Evolutionary conservation across 2,888 invertebrate genomes (phyloP), one percentile per base, ranked within the genome.

Genomic region (Volucella inflata): DNA sequence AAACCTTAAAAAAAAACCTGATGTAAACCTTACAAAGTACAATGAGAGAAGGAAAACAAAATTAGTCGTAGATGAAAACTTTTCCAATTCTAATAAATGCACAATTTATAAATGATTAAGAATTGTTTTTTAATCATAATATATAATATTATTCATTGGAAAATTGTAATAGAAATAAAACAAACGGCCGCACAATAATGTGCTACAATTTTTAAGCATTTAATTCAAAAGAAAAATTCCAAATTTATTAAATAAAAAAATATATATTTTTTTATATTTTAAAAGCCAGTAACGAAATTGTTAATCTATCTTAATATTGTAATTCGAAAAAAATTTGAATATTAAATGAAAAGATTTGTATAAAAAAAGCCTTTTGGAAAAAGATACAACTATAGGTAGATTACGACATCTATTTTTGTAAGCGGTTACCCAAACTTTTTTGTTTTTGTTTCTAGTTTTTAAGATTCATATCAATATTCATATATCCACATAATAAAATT

Each of bases 11-110:
- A 21, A 21, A 55, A 55, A 83, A 83, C 78, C 78, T 79, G 74
- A 83, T 74, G 44, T 51, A 51, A 72, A 55, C 38, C 21, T 68
- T 74, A 59, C 42, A 83, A 74, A 83, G 83, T 83, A 83, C 83
- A 83, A 83, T 78, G 14, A 40, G 40, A 62, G 46, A 21, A 6
- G 16, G 60, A 12, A 77, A 68, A 60, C 11, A 46, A 51, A 30
- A 38, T 55, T 46, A 36, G 65, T 65, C 38, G 9, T 40, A 62
- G 38, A 53, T n/a, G 17, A 44, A n/a, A 57, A 38, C n/a, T 36
- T 16, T 55, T 55, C 55, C 30, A 30, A 30, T 14, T 14, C 0
- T n/a, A 38, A 11, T 38, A 16, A 12, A 36, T 36, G 3, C 53
- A 55, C 36, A 55, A 8, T 38, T 38, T 21, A 51, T 2, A 11